phyloP scores from a whole-genome alignment of 2,888 invertebrate genomes.

The Phengaris alcon region DNA sequence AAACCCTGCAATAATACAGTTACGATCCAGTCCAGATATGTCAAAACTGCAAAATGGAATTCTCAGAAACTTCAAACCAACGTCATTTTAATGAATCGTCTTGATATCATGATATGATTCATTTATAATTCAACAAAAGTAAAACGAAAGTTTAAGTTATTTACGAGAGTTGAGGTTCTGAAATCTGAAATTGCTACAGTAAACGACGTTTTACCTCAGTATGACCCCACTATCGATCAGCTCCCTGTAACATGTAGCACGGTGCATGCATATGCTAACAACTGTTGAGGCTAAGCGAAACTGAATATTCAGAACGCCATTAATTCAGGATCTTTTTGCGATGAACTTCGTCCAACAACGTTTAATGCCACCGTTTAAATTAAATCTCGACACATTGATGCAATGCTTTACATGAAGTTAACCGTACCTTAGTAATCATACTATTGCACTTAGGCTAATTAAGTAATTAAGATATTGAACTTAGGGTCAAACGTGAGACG shows the following conservation, averaged over 20 bases:
- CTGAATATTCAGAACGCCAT: background rate
- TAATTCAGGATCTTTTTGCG: constrained; percentile 1
- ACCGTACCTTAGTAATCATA: background rate
- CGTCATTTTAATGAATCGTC: no score
- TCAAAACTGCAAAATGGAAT: no score
- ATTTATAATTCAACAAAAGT: no score
- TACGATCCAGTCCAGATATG: no score
- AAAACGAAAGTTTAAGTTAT: no score
- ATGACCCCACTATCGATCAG: background rate
- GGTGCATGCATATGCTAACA: background rate
- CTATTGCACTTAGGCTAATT: no score
- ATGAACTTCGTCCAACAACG: background rate
- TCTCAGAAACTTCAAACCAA: no score
- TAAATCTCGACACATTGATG: background rate
- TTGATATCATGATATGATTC: no score
- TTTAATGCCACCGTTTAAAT: background rate
- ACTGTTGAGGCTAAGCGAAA: constrained; percentile 8
- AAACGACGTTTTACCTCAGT: background rate
- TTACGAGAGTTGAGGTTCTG: no score
- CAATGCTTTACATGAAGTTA: background rate
- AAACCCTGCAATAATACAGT: no score
- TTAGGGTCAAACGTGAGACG: no score
- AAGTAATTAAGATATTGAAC: no score
- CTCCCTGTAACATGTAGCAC: background rate
- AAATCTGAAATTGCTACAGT: background rate